Percentiles rank a stretch among this genome's conserved stretches.
Conservation (phyloP, 2,888 invertebrate species). For the Strigamia maritima region DNA sequence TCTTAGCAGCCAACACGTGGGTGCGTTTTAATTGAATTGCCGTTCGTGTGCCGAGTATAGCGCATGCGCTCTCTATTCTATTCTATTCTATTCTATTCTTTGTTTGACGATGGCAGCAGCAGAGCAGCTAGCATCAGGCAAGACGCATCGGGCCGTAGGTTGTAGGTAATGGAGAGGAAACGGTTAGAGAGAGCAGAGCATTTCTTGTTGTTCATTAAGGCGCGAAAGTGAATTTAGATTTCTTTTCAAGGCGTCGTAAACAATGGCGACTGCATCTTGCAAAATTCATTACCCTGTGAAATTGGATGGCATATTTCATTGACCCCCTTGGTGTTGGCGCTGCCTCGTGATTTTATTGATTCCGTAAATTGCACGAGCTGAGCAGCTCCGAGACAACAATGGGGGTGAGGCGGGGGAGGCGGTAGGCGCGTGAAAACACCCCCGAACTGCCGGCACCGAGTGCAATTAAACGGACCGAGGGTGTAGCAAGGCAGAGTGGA, state of each 20-base stretch:
- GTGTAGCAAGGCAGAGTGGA: neutral
- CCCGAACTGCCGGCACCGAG: neutral
- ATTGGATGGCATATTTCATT: constrained; percentile 34
- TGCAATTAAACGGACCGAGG: constrained; percentile 17
- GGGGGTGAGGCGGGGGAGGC: neutral
- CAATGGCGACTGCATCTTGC: neutral
- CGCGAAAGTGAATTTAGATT: constrained; percentile 30
- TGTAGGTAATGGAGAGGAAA: constrained; percentile 30
- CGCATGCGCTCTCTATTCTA: neutral
- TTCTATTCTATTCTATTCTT: neutral
- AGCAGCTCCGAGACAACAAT: constrained; percentile 9
- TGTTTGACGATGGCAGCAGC: neutral
- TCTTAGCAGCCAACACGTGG: neutral
- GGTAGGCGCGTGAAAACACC: neutral
- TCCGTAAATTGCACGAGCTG: constrained; percentile 26
- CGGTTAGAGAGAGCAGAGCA: neutral
- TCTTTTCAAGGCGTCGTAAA: neutral
- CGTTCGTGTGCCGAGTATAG: neutral
- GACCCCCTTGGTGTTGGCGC: constrained; percentile 5
- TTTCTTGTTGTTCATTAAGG: constrained; percentile 30
- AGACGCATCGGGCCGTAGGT: neutral
- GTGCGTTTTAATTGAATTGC: neutral
- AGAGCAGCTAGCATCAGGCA: no score
- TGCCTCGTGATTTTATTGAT: constrained; percentile 32
- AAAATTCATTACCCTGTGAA: constrained; percentile 30